Conservation (phyloP, 2,113 vertebrate genomes). For the Acanthochromis polyacanthus region DNA sequence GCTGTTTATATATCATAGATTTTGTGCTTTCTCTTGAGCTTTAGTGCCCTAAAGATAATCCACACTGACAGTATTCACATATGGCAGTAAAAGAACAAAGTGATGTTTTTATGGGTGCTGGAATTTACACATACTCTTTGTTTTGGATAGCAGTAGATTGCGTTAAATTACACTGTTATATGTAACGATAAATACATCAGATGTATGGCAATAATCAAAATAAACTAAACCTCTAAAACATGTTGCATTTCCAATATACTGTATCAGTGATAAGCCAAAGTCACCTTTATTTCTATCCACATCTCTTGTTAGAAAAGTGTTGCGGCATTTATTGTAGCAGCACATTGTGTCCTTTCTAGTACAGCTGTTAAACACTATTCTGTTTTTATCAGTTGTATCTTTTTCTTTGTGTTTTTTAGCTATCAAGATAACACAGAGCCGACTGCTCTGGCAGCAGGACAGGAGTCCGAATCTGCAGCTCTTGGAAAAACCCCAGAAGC, state of each 20-base stretch:
- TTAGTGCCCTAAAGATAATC: not conserved
- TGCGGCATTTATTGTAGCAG: not conserved
- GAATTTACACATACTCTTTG: too few species aligned
- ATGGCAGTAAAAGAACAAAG: not conserved
- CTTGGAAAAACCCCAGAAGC: slow-evolving; percentile 2
- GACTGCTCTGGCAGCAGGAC: not conserved
- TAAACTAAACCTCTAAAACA: not conserved
- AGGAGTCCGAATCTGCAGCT: not conserved
- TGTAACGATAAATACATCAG: not conserved
- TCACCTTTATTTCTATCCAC: not conserved
- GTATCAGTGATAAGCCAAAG: not conserved
- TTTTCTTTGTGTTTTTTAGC: not conserved
- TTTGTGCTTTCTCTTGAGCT: not conserved
- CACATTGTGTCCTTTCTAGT: not conserved
- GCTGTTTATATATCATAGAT: not conserved
- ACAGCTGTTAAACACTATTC: not conserved
- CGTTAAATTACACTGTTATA: too few species aligned
- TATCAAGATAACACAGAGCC: slow-evolving; percentile 1
- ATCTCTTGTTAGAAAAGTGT: not conserved
- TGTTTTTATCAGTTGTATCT: not conserved
- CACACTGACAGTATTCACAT: not conserved
- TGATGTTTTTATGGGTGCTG: not conserved
- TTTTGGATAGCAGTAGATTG: too few species aligned
- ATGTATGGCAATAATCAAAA: not conserved
- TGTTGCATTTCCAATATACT: not conserved